Base-by-base conservation (phyloP, 2,888 invertebrate species). In the Leucophenga montana region DNA sequence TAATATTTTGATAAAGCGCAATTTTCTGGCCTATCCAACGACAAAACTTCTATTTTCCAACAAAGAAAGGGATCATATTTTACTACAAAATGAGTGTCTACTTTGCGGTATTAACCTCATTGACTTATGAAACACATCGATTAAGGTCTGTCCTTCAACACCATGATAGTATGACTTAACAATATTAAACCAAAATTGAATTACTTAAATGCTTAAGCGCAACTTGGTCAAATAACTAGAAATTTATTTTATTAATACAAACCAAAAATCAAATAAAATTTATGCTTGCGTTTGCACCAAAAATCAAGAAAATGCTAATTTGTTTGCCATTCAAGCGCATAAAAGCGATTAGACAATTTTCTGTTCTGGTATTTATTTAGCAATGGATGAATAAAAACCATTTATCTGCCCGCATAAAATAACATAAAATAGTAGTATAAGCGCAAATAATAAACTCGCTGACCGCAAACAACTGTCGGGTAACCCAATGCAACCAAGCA, bases 291-390 rank as follows among this genome's bases (percentile, higher is more conserved):
- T 59, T 59, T 56, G 13, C 18, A 54, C 18, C 20, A 54, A 54
- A 18, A 54, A 54, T 11, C 54, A 27, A n/a, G 31, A 31, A 57
- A 57, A n/a, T 13, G 31, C 57, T 57, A n/a, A 85, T 86, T 85
- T 80, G 75, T 50, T 73, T 75, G 80, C 78, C 82, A 87, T 85
- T 83, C 85, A 84, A 85, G 87, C 87, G 85, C 83, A 75, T 79
- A 84, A 87, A 83, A 84, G 78, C 85, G 88, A 88, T 87, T 87
- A 88, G 77, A 74, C 75, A 73, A 76, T 76, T 76, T n/a, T 70
- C 4, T 39, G 39, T 39, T 39, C 11, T 39, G 39, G 8, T 39
- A 39, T 39, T 39, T 39, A 11, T 39, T 39, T 39, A 39, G 11
- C 11, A 39, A 27, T 61, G 31, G 59, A 13, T n/a, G 8, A 22